phyloP scores from a whole-genome alignment of 2,797 vertebrate species.

The Neostethus bicornis region DNA sequence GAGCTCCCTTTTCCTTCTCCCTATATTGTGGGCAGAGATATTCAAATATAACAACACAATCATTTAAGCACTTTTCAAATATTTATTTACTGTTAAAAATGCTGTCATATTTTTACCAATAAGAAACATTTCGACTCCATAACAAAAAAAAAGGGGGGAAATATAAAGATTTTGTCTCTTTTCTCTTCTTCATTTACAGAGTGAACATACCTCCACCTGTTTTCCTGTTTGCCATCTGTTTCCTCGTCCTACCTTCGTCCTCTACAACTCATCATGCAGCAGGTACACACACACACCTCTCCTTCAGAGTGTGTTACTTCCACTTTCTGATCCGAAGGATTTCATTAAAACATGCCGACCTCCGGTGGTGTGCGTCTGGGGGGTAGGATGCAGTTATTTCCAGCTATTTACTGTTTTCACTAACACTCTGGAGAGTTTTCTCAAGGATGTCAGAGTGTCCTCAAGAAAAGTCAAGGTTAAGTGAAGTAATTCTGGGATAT shows the following conservation, averaged over 20 bases:
- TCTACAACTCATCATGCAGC: slow-evolving; percentile 58
- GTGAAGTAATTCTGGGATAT: neutral
- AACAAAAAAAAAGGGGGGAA: neutral
- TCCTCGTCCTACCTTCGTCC: slow-evolving; percentile 65
- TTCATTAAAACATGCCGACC: slow-evolving; percentile 53
- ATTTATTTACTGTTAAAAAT: neutral
- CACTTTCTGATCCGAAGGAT: slow-evolving; percentile 1
- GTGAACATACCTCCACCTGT: slow-evolving; percentile 48
- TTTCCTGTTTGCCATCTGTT: slow-evolving; percentile 74
- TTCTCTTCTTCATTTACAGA: slow-evolving; percentile 46
- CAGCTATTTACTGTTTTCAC: slow-evolving; percentile 37
- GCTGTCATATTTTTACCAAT: neutral
- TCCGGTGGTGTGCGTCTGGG: slow-evolving; percentile 20
- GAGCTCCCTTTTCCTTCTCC: no score
- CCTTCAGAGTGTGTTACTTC: neutral
- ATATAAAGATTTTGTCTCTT: neutral
- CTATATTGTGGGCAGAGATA: no score
- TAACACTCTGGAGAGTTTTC: slow-evolving; percentile 17
- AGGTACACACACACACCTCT: slow-evolving; percentile 57
- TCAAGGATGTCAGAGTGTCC: slow-evolving; percentile 5
- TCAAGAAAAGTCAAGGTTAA: slow-evolving; percentile 20
- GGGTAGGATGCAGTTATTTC: slow-evolving; percentile 36
- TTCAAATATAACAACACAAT: no score
- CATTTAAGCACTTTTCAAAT: no score
- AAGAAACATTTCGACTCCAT: slow-evolving; percentile 1